Conservation (phyloP, 2,113 vertebrate genomes). For the Danio rerio region GRCz12tu NC_133188.1:36224501-36225000, state of each 20-base stretch:
- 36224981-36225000: no score
- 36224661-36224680: slow-evolving; percentile 76
- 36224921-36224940: background rate
- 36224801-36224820: background rate
- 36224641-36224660: slow-evolving; percentile 80
- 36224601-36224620: slow-evolving; percentile 32
- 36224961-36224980: no score
- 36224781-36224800: slow-evolving; percentile 34
- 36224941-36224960: background rate
- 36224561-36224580: slow-evolving; percentile 53
- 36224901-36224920: background rate
- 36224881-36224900: background rate
- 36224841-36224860: slow-evolving; percentile 8
- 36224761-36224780: slow-evolving; percentile 48
- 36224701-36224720: slow-evolving; percentile 78
- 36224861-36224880: background rate
- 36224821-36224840: slow-evolving; percentile 9
- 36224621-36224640: slow-evolving; percentile 51
- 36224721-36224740: slow-evolving; percentile 70
- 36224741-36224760: slow-evolving; percentile 78
- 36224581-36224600: slow-evolving; percentile 46
- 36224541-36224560: slow-evolving; percentile 78
- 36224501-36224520: slow-evolving; percentile 54
- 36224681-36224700: slow-evolving; percentile 79
- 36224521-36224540: slow-evolving; percentile 69